These are phyloP conservation scores for Malurus melanocephalus DNA, from an alignment of 2,113 vertebrate species.

Conservation along the genomic window DNA sequence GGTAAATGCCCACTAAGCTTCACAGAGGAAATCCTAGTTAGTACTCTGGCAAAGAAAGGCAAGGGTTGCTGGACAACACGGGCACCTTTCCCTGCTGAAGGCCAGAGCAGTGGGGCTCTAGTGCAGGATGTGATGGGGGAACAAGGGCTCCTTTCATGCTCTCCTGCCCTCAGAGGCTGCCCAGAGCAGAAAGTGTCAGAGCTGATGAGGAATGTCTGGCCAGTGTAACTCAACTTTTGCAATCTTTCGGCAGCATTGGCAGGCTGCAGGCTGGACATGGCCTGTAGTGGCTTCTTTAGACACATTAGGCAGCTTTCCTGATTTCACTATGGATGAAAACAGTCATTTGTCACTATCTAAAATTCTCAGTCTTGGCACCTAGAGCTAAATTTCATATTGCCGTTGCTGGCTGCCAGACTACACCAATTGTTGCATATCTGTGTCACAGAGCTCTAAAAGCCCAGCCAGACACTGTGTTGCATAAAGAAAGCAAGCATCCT, in stretches of 20 bases:
- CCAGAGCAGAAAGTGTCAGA: background rate
- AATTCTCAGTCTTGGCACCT: slow-evolving; percentile 3
- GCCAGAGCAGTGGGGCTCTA: background rate
- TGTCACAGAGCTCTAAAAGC: background rate
- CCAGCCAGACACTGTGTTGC: background rate
- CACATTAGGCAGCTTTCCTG: slow-evolving; percentile 30
- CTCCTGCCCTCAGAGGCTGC: background rate
- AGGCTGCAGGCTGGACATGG: background rate
- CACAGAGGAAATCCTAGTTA: background rate
- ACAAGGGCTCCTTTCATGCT: background rate
- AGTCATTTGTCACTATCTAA: background rate
- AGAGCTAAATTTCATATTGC: background rate
- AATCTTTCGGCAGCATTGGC: rapidly evolving
- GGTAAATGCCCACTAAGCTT: background rate
- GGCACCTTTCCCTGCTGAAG: background rate
- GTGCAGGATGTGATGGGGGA: rapidly evolving
- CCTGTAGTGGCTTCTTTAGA: background rate
- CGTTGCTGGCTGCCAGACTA: background rate
- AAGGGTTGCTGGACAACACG: background rate
- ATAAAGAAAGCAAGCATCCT: background rate
- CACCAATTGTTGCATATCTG: background rate
- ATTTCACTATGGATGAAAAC: slow-evolving; percentile 7
- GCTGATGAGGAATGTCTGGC: background rate
- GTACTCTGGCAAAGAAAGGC: background rate
- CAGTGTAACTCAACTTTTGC: background rate